A percentile compares a stretch with the other conserved stretches of the same genome.
Conservation (phyloP, 2,113 vertebrate species). For the Scopus umbretta region DNA sequence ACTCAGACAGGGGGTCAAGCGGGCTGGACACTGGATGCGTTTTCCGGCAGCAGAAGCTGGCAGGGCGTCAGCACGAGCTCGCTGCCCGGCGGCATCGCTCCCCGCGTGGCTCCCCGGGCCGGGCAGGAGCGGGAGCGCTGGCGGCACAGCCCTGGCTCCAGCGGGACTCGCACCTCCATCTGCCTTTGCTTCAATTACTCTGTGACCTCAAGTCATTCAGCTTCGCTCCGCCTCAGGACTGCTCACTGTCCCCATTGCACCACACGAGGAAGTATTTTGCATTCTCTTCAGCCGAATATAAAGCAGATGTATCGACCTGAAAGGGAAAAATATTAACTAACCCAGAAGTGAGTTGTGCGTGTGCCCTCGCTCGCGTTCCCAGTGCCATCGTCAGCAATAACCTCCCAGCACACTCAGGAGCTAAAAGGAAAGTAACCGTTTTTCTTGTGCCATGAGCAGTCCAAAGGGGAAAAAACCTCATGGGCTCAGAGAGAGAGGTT, state of each 20-base stretch:
- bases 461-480: not conserved
- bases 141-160: not conserved
- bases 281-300: not conserved
- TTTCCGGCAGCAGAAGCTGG: not conserved
- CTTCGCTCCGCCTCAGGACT: not conserved
- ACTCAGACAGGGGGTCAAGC: not conserved
- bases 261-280: not conserved
- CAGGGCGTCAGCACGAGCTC: not conserved
- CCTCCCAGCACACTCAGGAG: not conserved
- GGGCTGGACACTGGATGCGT: not conserved
- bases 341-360: rapidly evolving
- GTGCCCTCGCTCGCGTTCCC: not conserved
- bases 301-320: not conserved
- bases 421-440: rapidly evolving
- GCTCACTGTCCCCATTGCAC: not conserved
- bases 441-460: not conserved
- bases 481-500: not conserved
- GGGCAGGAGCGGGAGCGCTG: not conserved
- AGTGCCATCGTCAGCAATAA: not conserved
- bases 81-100: not conserved
- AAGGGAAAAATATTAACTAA: not conserved
- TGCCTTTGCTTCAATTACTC: not conserved
- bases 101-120: not conserved
- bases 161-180: not conserved
- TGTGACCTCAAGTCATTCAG: rapidly evolving